These are phyloP conservation scores for Crossaster papposus DNA, from an alignment of 53 echinoderm and acorn worm species.

Conservation along the genomic window DNA sequence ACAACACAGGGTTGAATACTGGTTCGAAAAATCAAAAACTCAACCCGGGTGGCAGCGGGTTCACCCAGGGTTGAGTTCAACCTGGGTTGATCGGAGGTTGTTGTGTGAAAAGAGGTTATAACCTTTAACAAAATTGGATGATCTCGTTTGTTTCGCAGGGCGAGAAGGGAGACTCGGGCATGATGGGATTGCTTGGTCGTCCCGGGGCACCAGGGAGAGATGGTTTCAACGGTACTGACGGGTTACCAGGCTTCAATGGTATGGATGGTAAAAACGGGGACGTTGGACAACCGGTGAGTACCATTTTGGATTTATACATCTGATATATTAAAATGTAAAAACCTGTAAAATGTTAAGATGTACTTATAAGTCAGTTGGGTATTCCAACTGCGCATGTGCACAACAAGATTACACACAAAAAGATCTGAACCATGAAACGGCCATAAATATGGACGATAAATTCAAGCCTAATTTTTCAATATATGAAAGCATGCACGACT, in stretches of 20 bases:
- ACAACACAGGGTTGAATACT: no score
- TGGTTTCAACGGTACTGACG: conserved; percentile 44
- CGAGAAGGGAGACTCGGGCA: conserved; percentile 63
- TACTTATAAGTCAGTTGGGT: no score
- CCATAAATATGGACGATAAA: no score
- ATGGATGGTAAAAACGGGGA: conserved; percentile 58
- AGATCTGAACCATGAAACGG: no score
- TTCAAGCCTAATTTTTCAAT: no score
- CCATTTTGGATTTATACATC: neutral
- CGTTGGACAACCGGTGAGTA: conserved; percentile 48
- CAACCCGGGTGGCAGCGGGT: no score
- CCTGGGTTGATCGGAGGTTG: neutral
- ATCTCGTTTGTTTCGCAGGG: conserved; percentile 3
- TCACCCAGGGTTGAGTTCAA: no score
- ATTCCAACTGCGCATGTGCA: no score
- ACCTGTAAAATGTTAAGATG: no score
- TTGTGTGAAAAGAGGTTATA: neutral
- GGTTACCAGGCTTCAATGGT: conserved; percentile 49
- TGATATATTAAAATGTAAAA: neutral
- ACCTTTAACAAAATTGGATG: neutral
- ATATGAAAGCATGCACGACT: no score
- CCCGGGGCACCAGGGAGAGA: conserved; percentile 60
- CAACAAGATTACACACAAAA: no score
- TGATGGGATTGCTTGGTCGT: conserved; percentile 19
- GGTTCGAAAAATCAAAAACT: no score